These are phyloP conservation scores for Siniperca knerii DNA, from an alignment of 2,113 vertebrate species.

Conservation along the genomic window DNA sequence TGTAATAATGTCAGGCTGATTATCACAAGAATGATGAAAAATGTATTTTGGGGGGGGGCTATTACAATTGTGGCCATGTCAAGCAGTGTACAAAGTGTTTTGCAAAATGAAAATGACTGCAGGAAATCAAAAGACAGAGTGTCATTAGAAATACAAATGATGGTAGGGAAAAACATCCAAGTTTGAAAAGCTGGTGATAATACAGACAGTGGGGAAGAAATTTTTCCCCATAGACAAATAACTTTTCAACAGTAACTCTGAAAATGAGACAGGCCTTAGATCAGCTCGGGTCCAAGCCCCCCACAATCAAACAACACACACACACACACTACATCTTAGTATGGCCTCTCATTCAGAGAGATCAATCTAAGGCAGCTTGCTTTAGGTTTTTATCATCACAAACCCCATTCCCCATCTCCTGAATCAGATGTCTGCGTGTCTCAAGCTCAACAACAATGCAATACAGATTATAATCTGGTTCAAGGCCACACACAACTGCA, in stretches of 20 bases:
- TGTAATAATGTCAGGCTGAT: neutral
- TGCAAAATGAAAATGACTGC: neutral
- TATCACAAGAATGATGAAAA: neutral
- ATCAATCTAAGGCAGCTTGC: constrained; percentile 31
- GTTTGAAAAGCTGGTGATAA: neutral
- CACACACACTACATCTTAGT: neutral
- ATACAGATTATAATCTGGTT: constrained; percentile 56
- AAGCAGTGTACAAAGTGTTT: neutral
- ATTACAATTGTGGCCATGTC: neutral
- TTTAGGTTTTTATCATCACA: constrained; percentile 46
- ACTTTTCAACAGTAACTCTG: neutral
- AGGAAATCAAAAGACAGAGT: neutral
- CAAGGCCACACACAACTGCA: constrained; percentile 46
- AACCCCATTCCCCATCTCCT: constrained; percentile 19
- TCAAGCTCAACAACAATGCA: constrained; percentile 56
- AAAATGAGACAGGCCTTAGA: neutral
- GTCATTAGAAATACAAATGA: neutral
- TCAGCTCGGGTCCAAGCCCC: neutral
- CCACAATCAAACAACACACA: neutral
- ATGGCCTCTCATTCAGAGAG: neutral
- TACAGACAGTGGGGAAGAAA: neutral
- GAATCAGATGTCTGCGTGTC: constrained; percentile 65
- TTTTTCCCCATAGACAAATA: neutral
- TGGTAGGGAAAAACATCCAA: neutral
- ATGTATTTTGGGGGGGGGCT: neutral